A percentile compares a stretch with the other conserved stretches of the same genome.
Conservation (phyloP, 2,888 invertebrate genomes). For the Ellobium chinense region DNA sequence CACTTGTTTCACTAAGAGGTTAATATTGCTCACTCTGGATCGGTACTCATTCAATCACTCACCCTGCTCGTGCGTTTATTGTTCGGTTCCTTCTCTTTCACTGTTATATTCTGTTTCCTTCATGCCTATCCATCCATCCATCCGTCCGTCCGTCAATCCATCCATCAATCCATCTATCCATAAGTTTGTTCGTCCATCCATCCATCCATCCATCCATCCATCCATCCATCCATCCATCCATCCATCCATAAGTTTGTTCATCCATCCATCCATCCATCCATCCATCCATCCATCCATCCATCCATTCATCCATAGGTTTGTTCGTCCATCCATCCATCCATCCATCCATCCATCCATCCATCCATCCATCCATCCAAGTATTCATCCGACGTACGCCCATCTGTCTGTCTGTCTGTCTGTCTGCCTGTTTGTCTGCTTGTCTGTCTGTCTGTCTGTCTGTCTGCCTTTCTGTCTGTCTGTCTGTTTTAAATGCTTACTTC, state of each 20-base stretch:
- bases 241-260: neutral
- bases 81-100: no score
- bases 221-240: neutral
- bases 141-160: neutral
- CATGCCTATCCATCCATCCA: neutral
- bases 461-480: no score
- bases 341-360: neutral
- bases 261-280: neutral
- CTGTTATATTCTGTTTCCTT: neutral
- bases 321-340: neutral
- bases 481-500: no score
- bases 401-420: no score
- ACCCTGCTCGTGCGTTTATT: no score
- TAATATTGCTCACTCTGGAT: no score
- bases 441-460: no score
- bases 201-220: neutral
- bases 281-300: neutral
- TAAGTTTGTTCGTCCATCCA: neutral
- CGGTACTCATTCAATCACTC: no score
- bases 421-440: no score
- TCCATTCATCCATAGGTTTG: neutral
- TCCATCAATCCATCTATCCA: neutral
- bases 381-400: neutral
- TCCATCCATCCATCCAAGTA: no score
- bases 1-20: no score